phyloP scores from a whole-genome alignment of 2,888 invertebrate species.

The Microctonus aethiopoides region DNA sequence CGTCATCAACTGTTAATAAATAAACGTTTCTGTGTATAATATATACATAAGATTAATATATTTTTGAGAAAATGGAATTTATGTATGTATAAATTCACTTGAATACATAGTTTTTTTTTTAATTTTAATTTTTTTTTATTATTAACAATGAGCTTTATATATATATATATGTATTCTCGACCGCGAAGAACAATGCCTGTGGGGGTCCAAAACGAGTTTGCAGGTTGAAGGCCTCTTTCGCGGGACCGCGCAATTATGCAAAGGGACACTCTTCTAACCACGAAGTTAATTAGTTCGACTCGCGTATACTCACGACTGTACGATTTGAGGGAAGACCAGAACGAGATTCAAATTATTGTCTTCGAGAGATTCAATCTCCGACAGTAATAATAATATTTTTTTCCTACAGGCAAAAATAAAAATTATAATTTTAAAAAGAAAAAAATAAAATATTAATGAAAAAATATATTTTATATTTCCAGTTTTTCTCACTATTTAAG shows the following conservation, averaged over 20 bases:
- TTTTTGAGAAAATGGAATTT: too few relatives aligned
- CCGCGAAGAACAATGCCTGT: constrained; percentile 37
- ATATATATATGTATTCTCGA: constrained; percentile 8
- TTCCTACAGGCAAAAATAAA: not conserved
- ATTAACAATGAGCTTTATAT: not conserved
- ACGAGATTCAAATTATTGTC: constrained; percentile 34
- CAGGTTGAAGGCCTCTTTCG: constrained; percentile 35
- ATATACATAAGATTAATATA: too few relatives aligned
- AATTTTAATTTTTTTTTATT: too few relatives aligned
- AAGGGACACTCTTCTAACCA: constrained; percentile 43
- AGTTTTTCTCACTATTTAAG: constrained; percentile 24
- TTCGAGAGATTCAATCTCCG: constrained; percentile 28
- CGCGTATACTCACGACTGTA: constrained; percentile 31
- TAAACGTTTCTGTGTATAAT: too few relatives aligned
- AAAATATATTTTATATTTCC: too few relatives aligned
- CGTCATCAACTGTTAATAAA: too few relatives aligned
- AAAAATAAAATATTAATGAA: too few relatives aligned
- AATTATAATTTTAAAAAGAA: too few relatives aligned
- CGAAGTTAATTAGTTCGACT: constrained; percentile 50
- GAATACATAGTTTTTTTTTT: not conserved
- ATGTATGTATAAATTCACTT: too few relatives aligned
- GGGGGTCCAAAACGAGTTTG: constrained; percentile 22
- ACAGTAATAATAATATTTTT: constrained; percentile 16
- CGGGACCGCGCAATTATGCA: constrained; percentile 46
- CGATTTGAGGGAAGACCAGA: constrained; percentile 29